phyloP scores from a whole-genome alignment of 2,797 vertebrate genomes.

The Cottoperca gobio region DNA sequence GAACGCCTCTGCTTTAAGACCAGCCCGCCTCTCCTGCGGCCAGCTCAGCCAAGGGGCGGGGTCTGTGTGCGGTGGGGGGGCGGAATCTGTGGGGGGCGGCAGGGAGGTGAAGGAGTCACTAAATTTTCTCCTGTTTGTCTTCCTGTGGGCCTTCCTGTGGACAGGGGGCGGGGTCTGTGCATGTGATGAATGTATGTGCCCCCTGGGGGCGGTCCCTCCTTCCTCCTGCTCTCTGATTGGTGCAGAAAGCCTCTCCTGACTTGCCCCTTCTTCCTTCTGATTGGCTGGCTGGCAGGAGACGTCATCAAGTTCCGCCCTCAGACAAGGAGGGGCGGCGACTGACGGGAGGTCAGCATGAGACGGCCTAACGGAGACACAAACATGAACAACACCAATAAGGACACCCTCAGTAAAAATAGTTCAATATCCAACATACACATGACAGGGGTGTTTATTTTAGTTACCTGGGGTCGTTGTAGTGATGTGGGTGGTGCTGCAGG shows the following conservation, averaged over 20 bases:
- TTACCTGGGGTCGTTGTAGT: slow-evolving; percentile 89
- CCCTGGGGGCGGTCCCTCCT: not conserved
- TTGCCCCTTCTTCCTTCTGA: not conserved
- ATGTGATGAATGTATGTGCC: not conserved
- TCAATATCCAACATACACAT: no score
- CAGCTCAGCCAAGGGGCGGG: slow-evolving; percentile 39
- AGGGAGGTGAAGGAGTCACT: slow-evolving; percentile 56
- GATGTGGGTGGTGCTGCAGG: slow-evolving; percentile 89
- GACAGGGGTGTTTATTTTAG: not conserved
- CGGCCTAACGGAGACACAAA: slow-evolving; percentile 82
- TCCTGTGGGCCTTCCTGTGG: slow-evolving; percentile 84
- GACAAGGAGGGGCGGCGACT: slow-evolving; percentile 65
- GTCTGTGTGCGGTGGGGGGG: slow-evolving; percentile 35
- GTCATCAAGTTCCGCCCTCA: slow-evolving; percentile 75
- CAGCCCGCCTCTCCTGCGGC: slow-evolving; percentile 61
- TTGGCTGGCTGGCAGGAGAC: slow-evolving; percentile 54
- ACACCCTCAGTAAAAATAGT: no score
- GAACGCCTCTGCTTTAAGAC: slow-evolving; percentile 54
- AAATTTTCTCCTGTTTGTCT: slow-evolving; percentile 79
- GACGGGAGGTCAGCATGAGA: slow-evolving; percentile 87
- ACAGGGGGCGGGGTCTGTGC: slow-evolving; percentile 5
- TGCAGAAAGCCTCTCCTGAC: slow-evolving; percentile 22
- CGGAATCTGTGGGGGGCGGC: slow-evolving; percentile 34
- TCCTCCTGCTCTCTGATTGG: slow-evolving; percentile 22
- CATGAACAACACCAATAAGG: no score